phyloP scores from a whole-genome alignment of 2,113 vertebrate genomes.

The Chionis minor region DNA sequence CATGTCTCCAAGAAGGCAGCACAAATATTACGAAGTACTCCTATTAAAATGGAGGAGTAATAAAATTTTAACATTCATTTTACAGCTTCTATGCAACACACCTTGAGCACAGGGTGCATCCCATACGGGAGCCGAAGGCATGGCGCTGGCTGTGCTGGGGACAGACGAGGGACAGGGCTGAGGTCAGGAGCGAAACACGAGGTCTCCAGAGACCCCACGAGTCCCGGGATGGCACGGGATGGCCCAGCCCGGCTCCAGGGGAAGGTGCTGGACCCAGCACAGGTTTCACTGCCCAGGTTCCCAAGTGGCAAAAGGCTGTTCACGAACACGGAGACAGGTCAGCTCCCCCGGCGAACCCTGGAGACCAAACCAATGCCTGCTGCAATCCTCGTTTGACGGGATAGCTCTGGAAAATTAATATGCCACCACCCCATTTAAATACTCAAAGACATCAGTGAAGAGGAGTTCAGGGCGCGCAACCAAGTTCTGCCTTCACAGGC shows the following conservation, averaged over 20 bases:
- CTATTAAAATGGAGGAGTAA: background rate
- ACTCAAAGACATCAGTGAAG: no score
- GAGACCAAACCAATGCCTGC: no score
- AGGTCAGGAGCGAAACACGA: fast-evolving
- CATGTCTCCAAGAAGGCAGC: background rate
- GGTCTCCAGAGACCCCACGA: fast-evolving
- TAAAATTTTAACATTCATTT: background rate
- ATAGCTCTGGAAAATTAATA: no score
- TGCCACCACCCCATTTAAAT: no score
- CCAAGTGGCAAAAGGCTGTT: no score
- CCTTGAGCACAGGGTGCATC: background rate
- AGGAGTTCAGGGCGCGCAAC: no score
- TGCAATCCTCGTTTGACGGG: no score
- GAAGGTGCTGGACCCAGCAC: background rate
- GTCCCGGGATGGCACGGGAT: fast-evolving
- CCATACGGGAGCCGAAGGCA: background rate
- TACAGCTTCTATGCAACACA: background rate
- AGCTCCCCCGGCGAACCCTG: no score
- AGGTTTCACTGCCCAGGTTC: no score
- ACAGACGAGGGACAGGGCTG: background rate
- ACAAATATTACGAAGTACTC: background rate
- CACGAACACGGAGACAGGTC: no score
- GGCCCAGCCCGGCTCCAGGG: background rate
- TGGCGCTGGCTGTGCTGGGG: background rate
- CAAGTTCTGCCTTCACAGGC: no score